phyloP scores from a whole-genome alignment of 1,140 invertebrate genomes.

The Drosophila gunungcola region DNA sequence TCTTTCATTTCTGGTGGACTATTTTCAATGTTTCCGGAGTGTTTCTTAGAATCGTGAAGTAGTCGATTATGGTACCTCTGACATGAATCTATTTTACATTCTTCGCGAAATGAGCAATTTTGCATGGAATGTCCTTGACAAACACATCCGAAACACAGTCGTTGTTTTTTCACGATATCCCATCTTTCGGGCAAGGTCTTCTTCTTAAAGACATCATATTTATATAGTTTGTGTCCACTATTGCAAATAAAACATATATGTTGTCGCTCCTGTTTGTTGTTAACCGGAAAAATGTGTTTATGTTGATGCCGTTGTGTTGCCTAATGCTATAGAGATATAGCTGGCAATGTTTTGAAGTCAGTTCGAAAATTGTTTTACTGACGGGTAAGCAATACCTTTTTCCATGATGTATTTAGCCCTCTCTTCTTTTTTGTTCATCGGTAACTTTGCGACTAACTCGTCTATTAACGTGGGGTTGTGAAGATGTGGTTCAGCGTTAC shows the following conservation, averaged over 20 bases:
- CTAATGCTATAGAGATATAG: neutral
- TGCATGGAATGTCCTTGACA: neutral
- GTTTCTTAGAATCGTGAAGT: too few relatives aligned
- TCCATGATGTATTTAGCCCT: neutral
- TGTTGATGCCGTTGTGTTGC: neutral
- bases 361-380: neutral
- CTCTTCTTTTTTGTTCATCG: conserved; percentile 2
- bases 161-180: too few relatives aligned
- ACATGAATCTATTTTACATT: too few relatives aligned
- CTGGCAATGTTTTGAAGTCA: neutral
- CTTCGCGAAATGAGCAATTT: neutral
- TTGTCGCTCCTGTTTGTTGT: neutral
- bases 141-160: too few relatives aligned
- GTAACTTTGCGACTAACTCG: neutral
- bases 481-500: neutral
- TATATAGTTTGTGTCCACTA: too few relatives aligned
- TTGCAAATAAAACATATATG: too few relatives aligned
- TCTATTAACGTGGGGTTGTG: neutral
- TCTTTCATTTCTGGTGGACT: too few relatives aligned
- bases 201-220: too few relatives aligned
- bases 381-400: neutral
- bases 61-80: too few relatives aligned
- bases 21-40: too few relatives aligned
- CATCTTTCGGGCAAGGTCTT: too few relatives aligned
- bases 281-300: too few relatives aligned